These are phyloP conservation scores for Conchocele bisecta DNA, from an alignment of 2,888 invertebrate species.

Conservation along the genomic window DNA sequence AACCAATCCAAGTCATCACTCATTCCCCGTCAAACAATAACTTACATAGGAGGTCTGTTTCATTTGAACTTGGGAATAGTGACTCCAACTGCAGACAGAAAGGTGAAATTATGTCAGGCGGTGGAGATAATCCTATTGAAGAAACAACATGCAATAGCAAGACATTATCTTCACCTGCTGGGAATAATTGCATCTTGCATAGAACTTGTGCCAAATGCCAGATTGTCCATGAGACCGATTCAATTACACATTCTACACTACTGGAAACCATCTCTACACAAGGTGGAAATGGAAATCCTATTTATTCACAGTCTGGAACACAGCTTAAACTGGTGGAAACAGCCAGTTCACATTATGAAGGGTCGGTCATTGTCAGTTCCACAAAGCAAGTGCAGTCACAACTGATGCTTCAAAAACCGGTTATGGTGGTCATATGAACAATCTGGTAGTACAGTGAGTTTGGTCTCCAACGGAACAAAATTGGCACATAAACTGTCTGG, in stretches of 20 bases:
- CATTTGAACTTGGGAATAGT: neutral
- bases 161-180: constrained; percentile 21
- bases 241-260: constrained; percentile 18
- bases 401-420: constrained; percentile 32
- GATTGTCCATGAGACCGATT: constrained; percentile 16
- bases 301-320: constrained; percentile 13
- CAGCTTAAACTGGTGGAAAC: constrained; percentile 12
- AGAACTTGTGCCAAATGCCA: constrained; percentile 33
- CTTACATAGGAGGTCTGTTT: constrained; percentile 24
- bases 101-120: neutral
- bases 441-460: constrained; percentile 3
- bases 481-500: constrained; percentile 30
- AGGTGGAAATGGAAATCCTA: constrained; percentile 4
- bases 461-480: constrained; percentile 14
- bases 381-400: constrained; percentile 1
- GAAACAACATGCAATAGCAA: constrained; percentile 4
- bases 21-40: constrained; percentile 15
- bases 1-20: constrained; percentile 12
- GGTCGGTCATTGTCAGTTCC: constrained; percentile 8
- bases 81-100: constrained; percentile 13
- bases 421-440: constrained; percentile 29
- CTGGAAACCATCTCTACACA: constrained; percentile 8
- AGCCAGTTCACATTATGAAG: constrained; percentile 14
- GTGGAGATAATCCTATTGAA: neutral
- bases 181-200: constrained; percentile 29